phyloP scores from a whole-genome alignment of 35 echinoderm and acorn worm species.

The Heliocidaris tuberculata region DNA sequence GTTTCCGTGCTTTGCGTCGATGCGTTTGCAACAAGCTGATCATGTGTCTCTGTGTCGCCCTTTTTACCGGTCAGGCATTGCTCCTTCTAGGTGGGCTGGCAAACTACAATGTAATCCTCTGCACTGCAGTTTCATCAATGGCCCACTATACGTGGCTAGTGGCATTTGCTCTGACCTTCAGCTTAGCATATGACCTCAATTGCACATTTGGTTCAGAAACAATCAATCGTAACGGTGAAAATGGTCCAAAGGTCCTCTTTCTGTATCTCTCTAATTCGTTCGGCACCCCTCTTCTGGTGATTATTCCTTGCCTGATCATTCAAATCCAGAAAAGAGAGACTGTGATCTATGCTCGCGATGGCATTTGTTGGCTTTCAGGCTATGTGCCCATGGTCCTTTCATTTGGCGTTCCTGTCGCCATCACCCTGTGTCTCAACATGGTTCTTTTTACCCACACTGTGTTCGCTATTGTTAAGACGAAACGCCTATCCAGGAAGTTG shows the following conservation, averaged over 20 bases:
- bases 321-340: slow-evolving; percentile 11
- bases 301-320: slow-evolving; percentile 34
- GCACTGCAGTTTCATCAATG: background rate
- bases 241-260: background rate
- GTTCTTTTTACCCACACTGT: slow-evolving; percentile 31
- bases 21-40: slow-evolving; percentile 30
- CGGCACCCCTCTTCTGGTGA: slow-evolving; percentile 4
- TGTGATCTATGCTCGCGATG: background rate
- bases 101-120: background rate
- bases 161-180: slow-evolving; percentile 39
- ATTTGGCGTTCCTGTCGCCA: slow-evolving; percentile 11
- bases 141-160: slow-evolving; percentile 28
- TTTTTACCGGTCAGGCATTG: slow-evolving; percentile 11
- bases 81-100: slow-evolving; percentile 18
- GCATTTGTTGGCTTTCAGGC: slow-evolving; percentile 24
- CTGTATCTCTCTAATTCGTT: slow-evolving; percentile 13
- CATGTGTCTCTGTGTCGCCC: slow-evolving; percentile 18
- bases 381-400: background rate
- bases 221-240: background rate
- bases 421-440: slow-evolving; percentile 24
- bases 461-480: background rate
- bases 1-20: background rate
- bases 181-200: slow-evolving; percentile 38
- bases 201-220: slow-evolving; percentile 12
- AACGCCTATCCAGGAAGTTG: slow-evolving; percentile 16